Evolutionary conservation across 2,113 vertebrate genomes (phyloP).

Genomic region (Chaetodon trifascialis): DNA sequence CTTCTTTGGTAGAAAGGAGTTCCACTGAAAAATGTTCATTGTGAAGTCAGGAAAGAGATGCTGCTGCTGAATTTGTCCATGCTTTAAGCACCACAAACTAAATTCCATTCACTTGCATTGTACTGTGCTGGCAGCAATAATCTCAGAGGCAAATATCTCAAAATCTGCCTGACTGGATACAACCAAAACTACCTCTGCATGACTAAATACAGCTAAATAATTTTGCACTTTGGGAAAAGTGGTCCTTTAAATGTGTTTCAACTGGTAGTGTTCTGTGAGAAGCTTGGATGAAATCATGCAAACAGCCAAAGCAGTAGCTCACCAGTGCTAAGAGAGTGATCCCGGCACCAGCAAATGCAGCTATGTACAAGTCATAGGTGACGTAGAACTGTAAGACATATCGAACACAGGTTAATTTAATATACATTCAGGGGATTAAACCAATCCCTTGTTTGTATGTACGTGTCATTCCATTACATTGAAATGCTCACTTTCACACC

Average conservation of each 20-base stretch:
- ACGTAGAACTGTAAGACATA: slow-evolving; percentile 90
- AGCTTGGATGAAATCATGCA: not conserved
- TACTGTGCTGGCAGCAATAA: not conserved
- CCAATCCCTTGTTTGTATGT: not conserved
- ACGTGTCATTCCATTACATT: not conserved
- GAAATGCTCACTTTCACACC: not conserved
- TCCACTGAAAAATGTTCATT: not conserved
- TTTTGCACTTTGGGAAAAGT: not conserved
- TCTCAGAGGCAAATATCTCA: not conserved
- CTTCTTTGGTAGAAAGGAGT: not conserved
- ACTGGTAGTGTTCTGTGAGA: not conserved
- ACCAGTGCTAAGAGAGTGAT: slow-evolving; percentile 95
- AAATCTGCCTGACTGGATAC: not conserved
- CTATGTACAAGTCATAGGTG: slow-evolving; percentile 97
- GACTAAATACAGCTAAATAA: not conserved
- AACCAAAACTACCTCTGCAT: not conserved
- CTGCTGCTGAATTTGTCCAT: not conserved
- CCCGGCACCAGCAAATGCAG: slow-evolving; percentile 94
- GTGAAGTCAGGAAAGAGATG: not conserved
- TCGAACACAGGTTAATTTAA: slow-evolving; percentile 31
- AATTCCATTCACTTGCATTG: not conserved
- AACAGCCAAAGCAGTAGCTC: slow-evolving; percentile 69
- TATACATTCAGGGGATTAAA: not conserved
- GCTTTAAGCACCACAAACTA: slow-evolving; percentile 1
- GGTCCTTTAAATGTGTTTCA: not conserved